Evolutionary conservation across 2,113 vertebrate species (phyloP), one percentile per base, ranked within the genome.

Genomic region (Anhinga anhinga): DNA sequence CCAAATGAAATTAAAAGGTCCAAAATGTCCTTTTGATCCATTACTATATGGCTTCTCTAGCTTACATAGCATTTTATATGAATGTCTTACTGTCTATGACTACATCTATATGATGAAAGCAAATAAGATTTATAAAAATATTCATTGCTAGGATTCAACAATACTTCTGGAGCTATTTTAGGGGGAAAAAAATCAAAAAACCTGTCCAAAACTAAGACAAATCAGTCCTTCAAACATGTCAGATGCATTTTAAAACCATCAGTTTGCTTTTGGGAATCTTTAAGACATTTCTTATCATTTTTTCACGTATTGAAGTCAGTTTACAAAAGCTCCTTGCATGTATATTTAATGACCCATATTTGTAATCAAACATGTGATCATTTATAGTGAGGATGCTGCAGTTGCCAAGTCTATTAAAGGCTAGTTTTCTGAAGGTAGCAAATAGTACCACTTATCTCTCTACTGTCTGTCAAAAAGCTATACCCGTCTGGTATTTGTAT

Each of bases 281-380:
- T 93, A 88, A 95, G 96, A 67, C 4, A 91, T 44, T 82, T 69
- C 18, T 86, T 42, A 16, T 42, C 25, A 47, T 65, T 88, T 90
- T 82, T 69, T 62, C 90, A 56, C 40, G 55, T 62, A 55, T 52
- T 86, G 62, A 89, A 97, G 32, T 70, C 42, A 95, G 67, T 86
- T 96, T 90, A 79, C 16, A 91, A 90, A 97, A 95, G 6, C 77
- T 94, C 84, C 61, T 90, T 91, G 21, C 27, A 81, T 92, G 50
- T 88, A 71, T 95, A 91, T 97, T 96, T 97, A 96, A 96, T 95
- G 92, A 91, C 69, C 15, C 17, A 10, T 85, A 90, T 96, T 97
- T 98, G 58, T 96, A 97, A 98, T 95, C 56, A 97, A 94, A 85
- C 32, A 42, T n/a, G 62, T 3, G 8, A 88, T 85, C 42, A 47